A percentile compares a stretch with the other conserved stretches of the same genome.
Conservation (phyloP, 2,113 vertebrate species). For the Spilogale gracilis region DNA sequence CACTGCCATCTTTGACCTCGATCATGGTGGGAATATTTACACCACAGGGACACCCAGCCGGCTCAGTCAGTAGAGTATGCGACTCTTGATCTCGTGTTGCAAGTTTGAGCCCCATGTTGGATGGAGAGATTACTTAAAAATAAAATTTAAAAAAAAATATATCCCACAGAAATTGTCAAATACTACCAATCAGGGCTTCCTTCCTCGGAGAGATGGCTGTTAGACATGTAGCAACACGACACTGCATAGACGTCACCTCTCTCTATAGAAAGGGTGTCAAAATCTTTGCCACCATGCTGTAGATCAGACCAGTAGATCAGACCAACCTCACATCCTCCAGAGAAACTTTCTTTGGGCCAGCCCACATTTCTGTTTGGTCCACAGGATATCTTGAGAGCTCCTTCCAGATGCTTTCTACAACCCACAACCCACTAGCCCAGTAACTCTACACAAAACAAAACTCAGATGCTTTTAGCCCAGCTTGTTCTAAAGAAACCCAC, state of each 20-base stretch:
- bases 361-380: not conserved
- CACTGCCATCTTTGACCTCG: not conserved
- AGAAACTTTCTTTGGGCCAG: not conserved
- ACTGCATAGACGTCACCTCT: not conserved
- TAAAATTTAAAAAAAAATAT: not conserved
- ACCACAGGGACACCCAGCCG: fast-evolving
- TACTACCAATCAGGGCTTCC: not conserved
- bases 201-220: not conserved
- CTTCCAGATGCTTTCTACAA: not conserved
- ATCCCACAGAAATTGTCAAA: not conserved
- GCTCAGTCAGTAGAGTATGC: not conserved
- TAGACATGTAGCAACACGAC: not conserved
- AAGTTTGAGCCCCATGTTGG: not conserved
- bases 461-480: not conserved
- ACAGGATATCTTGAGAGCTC: not conserved
- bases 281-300: not conserved
- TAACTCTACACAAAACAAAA: not conserved
- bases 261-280: not conserved
- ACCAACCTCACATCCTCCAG: not conserved
- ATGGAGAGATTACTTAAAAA: not conserved
- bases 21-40: not conserved
- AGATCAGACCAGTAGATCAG: not conserved
- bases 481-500: not conserved
- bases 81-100: not conserved
- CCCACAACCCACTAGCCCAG: not conserved